Evolutionary conservation across 1,140 invertebrate species (phyloP).

Genomic region (Maniola jurtina): DNA sequence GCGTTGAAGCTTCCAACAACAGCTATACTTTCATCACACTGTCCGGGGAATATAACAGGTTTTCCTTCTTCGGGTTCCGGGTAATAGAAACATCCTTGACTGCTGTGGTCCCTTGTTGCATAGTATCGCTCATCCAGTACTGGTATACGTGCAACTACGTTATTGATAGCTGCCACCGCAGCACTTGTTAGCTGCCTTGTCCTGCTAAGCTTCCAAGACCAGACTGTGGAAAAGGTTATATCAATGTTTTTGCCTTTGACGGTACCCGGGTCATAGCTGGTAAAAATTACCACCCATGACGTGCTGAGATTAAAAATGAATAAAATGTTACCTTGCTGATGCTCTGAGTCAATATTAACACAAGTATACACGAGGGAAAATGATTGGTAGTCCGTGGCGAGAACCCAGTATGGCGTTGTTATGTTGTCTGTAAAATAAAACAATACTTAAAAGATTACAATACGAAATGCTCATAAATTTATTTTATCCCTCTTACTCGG

Average conservation of each 20-base stretch:
- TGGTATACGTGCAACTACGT: slow-evolving; percentile 33
- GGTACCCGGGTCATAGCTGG: no score
- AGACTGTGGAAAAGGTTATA: background rate
- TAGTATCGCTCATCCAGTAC: slow-evolving; percentile 52
- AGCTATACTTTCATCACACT: slow-evolving; percentile 19
- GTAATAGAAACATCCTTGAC: slow-evolving; percentile 50
- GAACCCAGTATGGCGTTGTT: slow-evolving; percentile 50
- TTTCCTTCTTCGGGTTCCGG: slow-evolving; percentile 42
- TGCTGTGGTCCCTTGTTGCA: slow-evolving; percentile 8
- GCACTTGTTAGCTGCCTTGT: slow-evolving; percentile 27
- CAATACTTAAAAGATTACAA: background rate
- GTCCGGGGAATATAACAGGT: slow-evolving; percentile 48
- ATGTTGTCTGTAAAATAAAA: background rate
- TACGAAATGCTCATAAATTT: no score
- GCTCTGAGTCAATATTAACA: slow-evolving; percentile 39
- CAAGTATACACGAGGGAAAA: slow-evolving; percentile 66
- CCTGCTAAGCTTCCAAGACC: slow-evolving; percentile 56
- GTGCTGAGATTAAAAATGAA: background rate
- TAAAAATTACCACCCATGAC: background rate
- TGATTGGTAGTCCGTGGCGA: slow-evolving; percentile 59
- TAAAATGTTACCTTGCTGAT: slow-evolving; percentile 41
- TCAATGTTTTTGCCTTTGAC: no score
- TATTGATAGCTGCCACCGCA: slow-evolving; percentile 38
- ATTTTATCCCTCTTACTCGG: no score
- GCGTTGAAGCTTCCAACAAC: slow-evolving; percentile 20